Evolutionary conservation across 2,797 vertebrate species (phyloP), one percentile per base, ranked within the genome.

Genomic region (Meriones psammophilus): DNA sequence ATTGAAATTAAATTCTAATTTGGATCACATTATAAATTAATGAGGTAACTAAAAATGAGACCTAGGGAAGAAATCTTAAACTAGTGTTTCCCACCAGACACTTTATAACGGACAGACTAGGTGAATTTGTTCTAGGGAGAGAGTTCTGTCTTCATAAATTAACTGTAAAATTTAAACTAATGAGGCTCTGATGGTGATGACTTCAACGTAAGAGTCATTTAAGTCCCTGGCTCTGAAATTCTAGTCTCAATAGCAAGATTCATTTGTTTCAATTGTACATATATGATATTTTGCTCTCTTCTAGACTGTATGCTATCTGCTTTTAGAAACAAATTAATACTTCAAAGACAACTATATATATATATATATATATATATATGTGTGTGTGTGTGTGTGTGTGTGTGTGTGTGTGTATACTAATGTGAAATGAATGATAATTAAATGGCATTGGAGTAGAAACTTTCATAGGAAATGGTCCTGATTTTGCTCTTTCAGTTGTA

Each of bases 211-310:
- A 95, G 54, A 50, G 22, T 85, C 2, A 88, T 76, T 96, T 93
- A 94, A 96, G 22, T 83, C 30, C 33, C 5, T 20, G 91, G 64
- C 12, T 93, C 28, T 89, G 33, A 96, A 95, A 95, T 84, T 93
- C 89, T 93, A 84, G 17, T 89, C 81, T 33, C 89, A 46, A 89
- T 58, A 74, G 69, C n/a, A 95, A 91, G 24, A 89, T 94, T 94
- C 87, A 92, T 89, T 91, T 95, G 42, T 91, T 78, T 36, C 91
- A 93, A 92, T 39, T 95, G 12, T 77, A 7, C 24, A 88, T 54
- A 91, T 91, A 74, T 33, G 96, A 88, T 85, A 81, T 77, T 96
- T 88, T 94, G 36, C 15, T 92, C 80, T 97, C 50, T 79, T 95
- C 46, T 78, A 68, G n/a, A 50, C 39, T 96, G 13, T 74, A 95